Evolutionary conservation across 2,888 invertebrate genomes (phyloP).

Genomic region (Caenorhabditis auriculariae): DNA sequence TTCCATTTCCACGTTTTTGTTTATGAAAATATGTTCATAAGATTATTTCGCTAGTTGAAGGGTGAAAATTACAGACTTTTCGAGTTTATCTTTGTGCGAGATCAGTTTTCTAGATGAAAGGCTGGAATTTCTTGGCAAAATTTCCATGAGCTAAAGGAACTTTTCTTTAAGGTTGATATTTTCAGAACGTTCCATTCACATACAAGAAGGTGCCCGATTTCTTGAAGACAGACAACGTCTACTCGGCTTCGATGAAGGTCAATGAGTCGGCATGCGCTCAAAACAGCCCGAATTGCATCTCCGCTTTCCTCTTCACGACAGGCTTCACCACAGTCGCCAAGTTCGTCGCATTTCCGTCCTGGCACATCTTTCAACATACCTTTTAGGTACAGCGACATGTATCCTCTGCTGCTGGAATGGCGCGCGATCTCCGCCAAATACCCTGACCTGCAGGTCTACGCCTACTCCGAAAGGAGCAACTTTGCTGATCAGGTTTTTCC

Average conservation of each 20-base stretch:
- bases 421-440: slow-evolving; percentile 31
- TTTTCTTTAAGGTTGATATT: neutral
- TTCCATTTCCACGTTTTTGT: too few relatives aligned
- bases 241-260: slow-evolving; percentile 21
- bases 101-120: too few relatives aligned
- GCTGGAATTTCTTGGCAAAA: neutral
- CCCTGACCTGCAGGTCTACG: slow-evolving; percentile 29
- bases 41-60: too few relatives aligned
- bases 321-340: slow-evolving; percentile 44
- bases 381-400: slow-evolving; percentile 44
- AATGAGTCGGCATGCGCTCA: slow-evolving; percentile 26
- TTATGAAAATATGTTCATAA: too few relatives aligned
- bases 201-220: slow-evolving; percentile 32
- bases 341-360: neutral
- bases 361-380: neutral
- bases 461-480: slow-evolving; percentile 45
- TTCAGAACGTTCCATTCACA: slow-evolving; percentile 13
- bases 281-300: slow-evolving; percentile 39
- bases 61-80: too few relatives aligned
- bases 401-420: slow-evolving; percentile 45
- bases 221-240: slow-evolving; percentile 22
- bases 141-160: neutral
- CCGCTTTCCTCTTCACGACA: slow-evolving; percentile 46
- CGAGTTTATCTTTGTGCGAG: too few relatives aligned
- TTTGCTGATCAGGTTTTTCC: slow-evolving; percentile 46